A percentile compares a stretch with the other conserved stretches of the same genome.
These are phyloP conservation scores for Eupleurogrammus muticus DNA, from an alignment of 2,797 vertebrate genomes.

Conservation along the genomic window DNA sequence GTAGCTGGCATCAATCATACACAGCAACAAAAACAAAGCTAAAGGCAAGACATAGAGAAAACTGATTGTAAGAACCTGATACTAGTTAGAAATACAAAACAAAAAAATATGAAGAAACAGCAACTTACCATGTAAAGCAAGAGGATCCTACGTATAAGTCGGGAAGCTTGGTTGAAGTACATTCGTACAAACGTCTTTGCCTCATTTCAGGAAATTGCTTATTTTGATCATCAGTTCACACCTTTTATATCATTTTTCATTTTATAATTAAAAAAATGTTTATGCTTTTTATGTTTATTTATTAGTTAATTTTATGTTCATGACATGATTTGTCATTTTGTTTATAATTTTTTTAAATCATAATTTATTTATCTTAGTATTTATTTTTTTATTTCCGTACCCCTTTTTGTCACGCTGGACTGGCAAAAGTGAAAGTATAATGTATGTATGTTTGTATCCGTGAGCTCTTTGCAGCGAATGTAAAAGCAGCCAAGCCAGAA, in stretches of 20 bases:
- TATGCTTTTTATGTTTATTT: constrained; percentile 31
- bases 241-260: constrained; percentile 30
- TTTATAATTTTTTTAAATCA: constrained; percentile 32
- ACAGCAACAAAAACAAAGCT: constrained; percentile 1
- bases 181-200: constrained; percentile 48
- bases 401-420: constrained; percentile 4
- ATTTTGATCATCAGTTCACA: constrained; percentile 12
- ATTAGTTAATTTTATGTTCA: background rate
- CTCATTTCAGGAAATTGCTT: constrained; percentile 36
- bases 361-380: background rate
- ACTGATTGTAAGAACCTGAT: constrained; percentile 8
- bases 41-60: constrained; percentile 10
- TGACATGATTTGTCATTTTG: constrained; percentile 6
- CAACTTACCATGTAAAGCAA: constrained; percentile 75
- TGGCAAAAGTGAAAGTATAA: background rate
- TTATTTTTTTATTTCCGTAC: constrained; percentile 1
- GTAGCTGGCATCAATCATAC: constrained; percentile 13
- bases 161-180: constrained; percentile 52
- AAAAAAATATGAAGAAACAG: constrained; percentile 42
- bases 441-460: background rate
- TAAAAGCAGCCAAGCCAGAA: constrained; percentile 14
- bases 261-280: constrained; percentile 1
- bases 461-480: background rate
- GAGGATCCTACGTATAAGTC: constrained; percentile 62
- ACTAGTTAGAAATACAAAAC: constrained; percentile 25